Conservation (phyloP, 2,113 vertebrate species). For the Engraulis encrasicolus region DNA sequence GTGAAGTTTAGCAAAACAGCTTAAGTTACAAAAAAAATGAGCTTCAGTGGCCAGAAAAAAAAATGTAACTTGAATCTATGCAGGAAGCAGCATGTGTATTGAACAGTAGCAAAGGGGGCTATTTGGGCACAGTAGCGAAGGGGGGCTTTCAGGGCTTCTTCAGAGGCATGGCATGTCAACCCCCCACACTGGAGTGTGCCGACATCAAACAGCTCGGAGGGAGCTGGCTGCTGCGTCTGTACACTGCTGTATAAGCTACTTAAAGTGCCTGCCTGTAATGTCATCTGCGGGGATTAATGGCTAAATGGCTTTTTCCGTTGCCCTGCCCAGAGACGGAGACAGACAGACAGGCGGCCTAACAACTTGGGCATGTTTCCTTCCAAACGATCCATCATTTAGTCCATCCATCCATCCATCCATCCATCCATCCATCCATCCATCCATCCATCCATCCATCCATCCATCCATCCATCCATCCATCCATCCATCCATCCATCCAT, state of each 20-base stretch:
- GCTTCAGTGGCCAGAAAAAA: too few relatives aligned
- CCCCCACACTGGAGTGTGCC: constrained; percentile 57
- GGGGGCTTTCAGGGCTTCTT: constrained; percentile 51
- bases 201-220: constrained; percentile 61
- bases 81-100: too few relatives aligned
- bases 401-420: too few relatives aligned
- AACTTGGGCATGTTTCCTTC: constrained; percentile 63
- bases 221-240: constrained; percentile 64
- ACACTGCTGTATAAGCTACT: constrained; percentile 81
- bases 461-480: too few relatives aligned
- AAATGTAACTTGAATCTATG: too few relatives aligned
- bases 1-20: too few relatives aligned
- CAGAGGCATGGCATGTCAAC: constrained; percentile 61
- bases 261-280: constrained; percentile 73
- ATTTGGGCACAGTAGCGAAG: constrained; percentile 43
- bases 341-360: constrained; percentile 62
- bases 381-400: too few relatives aligned
- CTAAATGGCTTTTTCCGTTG: constrained; percentile 70
- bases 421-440: background rate
- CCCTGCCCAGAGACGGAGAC: constrained; percentile 55
- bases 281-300: constrained; percentile 78
- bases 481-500: too few relatives aligned
- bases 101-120: too few relatives aligned
- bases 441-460: too few relatives aligned
- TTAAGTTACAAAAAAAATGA: too few relatives aligned